Percentiles rank a stretch among this genome's conserved stretches.
Evolutionary conservation across 2,113 vertebrate genomes (phyloP).

Genomic region (Albula goreensis): DNA sequence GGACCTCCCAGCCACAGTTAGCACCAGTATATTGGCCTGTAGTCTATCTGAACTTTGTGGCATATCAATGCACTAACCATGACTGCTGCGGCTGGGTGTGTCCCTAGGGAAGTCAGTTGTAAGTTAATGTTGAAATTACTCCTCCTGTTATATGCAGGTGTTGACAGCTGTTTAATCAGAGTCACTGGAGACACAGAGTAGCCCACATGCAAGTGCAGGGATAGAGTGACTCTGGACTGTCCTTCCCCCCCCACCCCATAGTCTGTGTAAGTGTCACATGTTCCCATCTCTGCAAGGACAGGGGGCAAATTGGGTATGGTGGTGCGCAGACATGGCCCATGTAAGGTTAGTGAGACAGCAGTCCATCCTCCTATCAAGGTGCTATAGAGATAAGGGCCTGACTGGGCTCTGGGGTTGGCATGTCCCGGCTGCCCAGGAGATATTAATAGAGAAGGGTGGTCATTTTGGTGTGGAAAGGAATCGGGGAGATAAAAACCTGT

Average conservation of each 20-base stretch:
- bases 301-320: background rate
- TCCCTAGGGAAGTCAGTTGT: background rate
- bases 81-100: background rate
- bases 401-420: background rate
- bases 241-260: background rate
- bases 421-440: background rate
- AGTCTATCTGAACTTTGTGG: background rate
- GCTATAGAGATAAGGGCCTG: constrained; percentile 21
- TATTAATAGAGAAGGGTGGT: constrained; percentile 30
- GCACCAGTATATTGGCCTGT: background rate
- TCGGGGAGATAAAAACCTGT: constrained; percentile 7
- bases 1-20: background rate
- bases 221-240: background rate
- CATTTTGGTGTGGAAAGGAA: constrained; percentile 25
- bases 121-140: background rate
- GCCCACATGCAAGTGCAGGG: background rate
- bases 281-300: background rate
- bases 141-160: background rate
- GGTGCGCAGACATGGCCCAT: background rate
- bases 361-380: constrained; percentile 10
- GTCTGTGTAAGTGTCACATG: background rate
- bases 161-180: background rate
- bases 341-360: constrained; percentile 11
- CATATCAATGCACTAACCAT: background rate
- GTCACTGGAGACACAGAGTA: background rate